Conservation (phyloP, 1,140 invertebrate species). For the Euura lappo region DNA sequence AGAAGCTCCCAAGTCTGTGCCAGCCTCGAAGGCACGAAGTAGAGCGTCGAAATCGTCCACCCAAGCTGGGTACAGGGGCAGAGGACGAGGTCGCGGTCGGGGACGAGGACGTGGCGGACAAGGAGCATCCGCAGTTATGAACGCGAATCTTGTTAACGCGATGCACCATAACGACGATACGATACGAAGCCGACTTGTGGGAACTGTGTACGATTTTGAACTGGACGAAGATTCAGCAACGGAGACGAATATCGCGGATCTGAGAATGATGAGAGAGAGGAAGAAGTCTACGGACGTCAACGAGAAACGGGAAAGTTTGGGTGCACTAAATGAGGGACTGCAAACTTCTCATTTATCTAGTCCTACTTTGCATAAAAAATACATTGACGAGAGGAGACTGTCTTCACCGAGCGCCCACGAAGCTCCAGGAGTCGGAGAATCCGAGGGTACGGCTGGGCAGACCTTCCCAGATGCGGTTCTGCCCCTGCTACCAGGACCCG, state of each 20-base stretch:
- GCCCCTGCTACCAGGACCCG: slow-evolving; percentile 80
- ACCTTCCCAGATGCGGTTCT: slow-evolving; percentile 67
- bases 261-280: slow-evolving; percentile 80
- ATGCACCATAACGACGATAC: slow-evolving; percentile 57
- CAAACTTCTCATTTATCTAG: slow-evolving; percentile 56
- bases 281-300: slow-evolving; percentile 78
- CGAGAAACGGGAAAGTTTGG: slow-evolving; percentile 64
- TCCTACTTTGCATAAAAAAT: slow-evolving; percentile 39
- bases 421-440: slow-evolving; percentile 37
- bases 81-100: slow-evolving; percentile 72
- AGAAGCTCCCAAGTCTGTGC: slow-evolving; percentile 38
- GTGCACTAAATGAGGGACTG: slow-evolving; percentile 57
- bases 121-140: slow-evolving; percentile 52
- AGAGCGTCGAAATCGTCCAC: slow-evolving; percentile 60
- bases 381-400: slow-evolving; percentile 51
- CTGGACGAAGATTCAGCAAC: slow-evolving; percentile 82
- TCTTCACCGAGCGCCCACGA: slow-evolving; percentile 38
- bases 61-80: slow-evolving; percentile 48
- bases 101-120: slow-evolving; percentile 66
- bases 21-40: slow-evolving; percentile 43
- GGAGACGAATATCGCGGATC: slow-evolving; percentile 77
- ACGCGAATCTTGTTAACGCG: slow-evolving; percentile 46
- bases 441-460: slow-evolving; percentile 36
- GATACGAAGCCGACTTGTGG: slow-evolving; percentile 79
- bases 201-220: slow-evolving; percentile 87